Percentiles rank a stretch among this genome's conserved stretches.
Conservation (phyloP, 2,113 vertebrate genomes). For the Oxygymnocypris stewartii region DNA sequence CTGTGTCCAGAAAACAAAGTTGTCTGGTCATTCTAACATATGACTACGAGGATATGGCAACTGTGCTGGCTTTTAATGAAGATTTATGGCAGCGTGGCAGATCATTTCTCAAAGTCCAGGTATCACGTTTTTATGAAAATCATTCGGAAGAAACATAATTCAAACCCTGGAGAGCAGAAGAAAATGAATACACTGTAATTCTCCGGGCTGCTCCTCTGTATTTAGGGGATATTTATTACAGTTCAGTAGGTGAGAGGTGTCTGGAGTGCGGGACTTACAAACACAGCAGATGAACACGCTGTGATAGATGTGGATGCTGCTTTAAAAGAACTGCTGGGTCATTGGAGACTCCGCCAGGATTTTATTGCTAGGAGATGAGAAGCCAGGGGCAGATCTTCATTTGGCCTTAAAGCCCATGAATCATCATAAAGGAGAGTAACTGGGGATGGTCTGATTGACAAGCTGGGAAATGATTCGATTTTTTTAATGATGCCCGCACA, state of each 20-base stretch:
- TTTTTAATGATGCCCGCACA: not conserved
- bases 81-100: not conserved
- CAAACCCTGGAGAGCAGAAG: not conserved
- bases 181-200: not conserved
- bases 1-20: not conserved
- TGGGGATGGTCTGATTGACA: not conserved
- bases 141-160: not conserved
- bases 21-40: not conserved
- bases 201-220: not conserved
- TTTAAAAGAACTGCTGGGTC: not conserved
- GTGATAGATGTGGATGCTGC: not conserved
- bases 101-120: not conserved
- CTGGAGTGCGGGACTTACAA: not conserved
- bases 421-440: conserved; percentile 9
- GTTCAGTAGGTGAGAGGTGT: not conserved
- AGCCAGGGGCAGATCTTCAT: not conserved
- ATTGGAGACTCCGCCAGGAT: not conserved
- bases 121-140: conserved; percentile 18
- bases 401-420: not conserved
- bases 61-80: conserved; percentile 27
- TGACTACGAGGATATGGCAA: not conserved
- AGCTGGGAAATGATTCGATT: not conserved
- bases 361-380: conserved; percentile 27
- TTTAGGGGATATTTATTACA: not conserved
- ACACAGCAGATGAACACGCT: not conserved